These are phyloP conservation scores for Hypolimnas misippus DNA, from an alignment of 2,888 invertebrate genomes.

Conservation along the genomic window DNA sequence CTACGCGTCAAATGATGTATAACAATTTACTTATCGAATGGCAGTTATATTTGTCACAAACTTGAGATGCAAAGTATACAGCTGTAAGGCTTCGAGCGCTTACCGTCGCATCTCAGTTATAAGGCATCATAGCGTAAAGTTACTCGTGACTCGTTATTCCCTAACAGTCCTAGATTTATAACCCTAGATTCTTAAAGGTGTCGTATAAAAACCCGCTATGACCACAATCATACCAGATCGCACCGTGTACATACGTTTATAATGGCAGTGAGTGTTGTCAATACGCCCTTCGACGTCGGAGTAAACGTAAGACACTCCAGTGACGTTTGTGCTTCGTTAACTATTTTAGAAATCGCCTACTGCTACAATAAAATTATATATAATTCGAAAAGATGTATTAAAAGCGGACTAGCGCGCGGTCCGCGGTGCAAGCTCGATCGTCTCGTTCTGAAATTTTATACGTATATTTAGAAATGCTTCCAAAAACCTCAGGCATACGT, in stretches of 20 bases:
- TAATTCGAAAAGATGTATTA: constrained; percentile 57
- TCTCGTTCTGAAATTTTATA: constrained; percentile 63
- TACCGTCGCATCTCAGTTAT: constrained; percentile 57
- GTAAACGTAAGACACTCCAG: constrained; percentile 72
- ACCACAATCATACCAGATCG: constrained; percentile 60
- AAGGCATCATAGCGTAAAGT: constrained; percentile 73
- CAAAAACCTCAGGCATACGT: constrained; percentile 72
- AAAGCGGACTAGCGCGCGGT: constrained; percentile 71
- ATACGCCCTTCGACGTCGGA: constrained; percentile 58
- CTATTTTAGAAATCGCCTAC: constrained; percentile 66
- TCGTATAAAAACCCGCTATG: constrained; percentile 55
- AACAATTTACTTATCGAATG: constrained; percentile 80
- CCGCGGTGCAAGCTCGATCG: constrained; percentile 79
- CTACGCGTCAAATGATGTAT: constrained; percentile 73
- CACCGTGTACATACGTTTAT: constrained; percentile 67
- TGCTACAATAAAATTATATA: constrained; percentile 69
- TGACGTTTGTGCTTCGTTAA: constrained; percentile 74
- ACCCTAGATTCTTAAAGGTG: constrained; percentile 40
- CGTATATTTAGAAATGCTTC: constrained; percentile 80
- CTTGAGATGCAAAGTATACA: constrained; percentile 54
- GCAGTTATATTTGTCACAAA: constrained; percentile 79
- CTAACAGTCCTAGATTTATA: constrained; percentile 51
- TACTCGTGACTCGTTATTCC: constrained; percentile 52
- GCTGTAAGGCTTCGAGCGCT: constrained; percentile 42
- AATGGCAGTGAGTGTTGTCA: constrained; percentile 80